Base-by-base conservation (phyloP, 2,797 vertebrate genomes). In the Hyperoplus immaculatus region DNA sequence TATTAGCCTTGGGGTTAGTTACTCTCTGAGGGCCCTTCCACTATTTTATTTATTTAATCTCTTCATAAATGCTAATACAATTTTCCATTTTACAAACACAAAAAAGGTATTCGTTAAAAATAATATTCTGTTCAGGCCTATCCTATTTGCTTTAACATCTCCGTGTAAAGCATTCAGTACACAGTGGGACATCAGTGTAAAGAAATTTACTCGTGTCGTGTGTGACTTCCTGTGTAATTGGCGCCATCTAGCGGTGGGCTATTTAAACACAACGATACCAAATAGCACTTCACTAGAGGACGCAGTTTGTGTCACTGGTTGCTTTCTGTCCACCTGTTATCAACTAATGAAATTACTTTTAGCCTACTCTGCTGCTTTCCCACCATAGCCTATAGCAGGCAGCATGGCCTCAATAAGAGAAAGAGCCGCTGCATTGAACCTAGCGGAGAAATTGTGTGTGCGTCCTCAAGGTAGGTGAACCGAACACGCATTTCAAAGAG, bases 341-440 rank as follows among this genome's bases (percentile, higher is more conserved):
- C n/a, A 29, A 2, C 10, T 5, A 53, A 77, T 72, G 47, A 56
- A 45, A 45, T 29, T 29, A 29, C 29, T 21, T 45, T 38, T 54
- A 6, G 16, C 39, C 53, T 9, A 21, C 45, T n/a, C 46, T 8
- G 1, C 14, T 21, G 46, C 3, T 41, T 15, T 2, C 6, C 15
- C 5, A 9, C 46, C 15, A 0, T 18, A 10, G 13, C 29, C 29
- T 29, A 29, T 29, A 29, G 29, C 29, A 29, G 29, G 29, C 29
- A 29, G 29, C 21, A 96, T 96, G 95, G 72, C 93, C 2, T 82
- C 91, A 5, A 93, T 95, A 4, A 92, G 72, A 67, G 94, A 95
- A 47, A 78, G 91, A 80, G 92, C 91, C 2, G 94, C 93, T 0
- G 93, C 91, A 5, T 47, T 96, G 36, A 94, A 94, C 3, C 88